A percentile compares a stretch with the other conserved stretches of the same genome.
Conservation (phyloP, 2,797 vertebrate species). For the Pampus argenteus region DNA sequence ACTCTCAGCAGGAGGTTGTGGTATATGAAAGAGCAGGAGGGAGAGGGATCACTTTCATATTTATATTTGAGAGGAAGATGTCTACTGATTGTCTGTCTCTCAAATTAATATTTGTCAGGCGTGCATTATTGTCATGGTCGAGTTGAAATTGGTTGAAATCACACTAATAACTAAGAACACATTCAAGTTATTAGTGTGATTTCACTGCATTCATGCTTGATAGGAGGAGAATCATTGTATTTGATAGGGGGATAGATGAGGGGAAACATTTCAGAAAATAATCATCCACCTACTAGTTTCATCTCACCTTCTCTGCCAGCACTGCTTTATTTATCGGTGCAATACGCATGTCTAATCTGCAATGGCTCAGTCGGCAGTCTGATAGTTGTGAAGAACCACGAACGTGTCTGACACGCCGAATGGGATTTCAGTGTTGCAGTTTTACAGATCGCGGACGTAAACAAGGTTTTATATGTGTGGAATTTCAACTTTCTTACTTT, state of each 20-base stretch:
- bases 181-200: not conserved
- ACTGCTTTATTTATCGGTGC: slow-evolving; percentile 21
- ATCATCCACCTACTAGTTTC: slow-evolving; percentile 11
- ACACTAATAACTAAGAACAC: slow-evolving; percentile 1
- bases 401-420: not conserved
- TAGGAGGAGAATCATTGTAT: slow-evolving; percentile 3
- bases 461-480: slow-evolving; percentile 1
- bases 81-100: slow-evolving; percentile 6
- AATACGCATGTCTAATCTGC: slow-evolving; percentile 24
- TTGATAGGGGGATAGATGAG: slow-evolving; percentile 11
- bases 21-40: not conserved
- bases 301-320: slow-evolving; percentile 14
- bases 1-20: slow-evolving; percentile 22
- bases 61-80: slow-evolving; percentile 1
- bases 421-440: slow-evolving; percentile 9
- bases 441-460: slow-evolving; percentile 5
- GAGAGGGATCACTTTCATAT: slow-evolving; percentile 19
- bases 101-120: slow-evolving; percentile 18
- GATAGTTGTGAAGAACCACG: slow-evolving; percentile 15
- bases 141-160: slow-evolving; percentile 18
- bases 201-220: slow-evolving; percentile 24
- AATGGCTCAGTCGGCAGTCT: not conserved
- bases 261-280: slow-evolving; percentile 28
- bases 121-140: not conserved
- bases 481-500: slow-evolving; percentile 19